Base-by-base conservation (phyloP, 2,113 vertebrate genomes). In the Progne subis region DNA sequence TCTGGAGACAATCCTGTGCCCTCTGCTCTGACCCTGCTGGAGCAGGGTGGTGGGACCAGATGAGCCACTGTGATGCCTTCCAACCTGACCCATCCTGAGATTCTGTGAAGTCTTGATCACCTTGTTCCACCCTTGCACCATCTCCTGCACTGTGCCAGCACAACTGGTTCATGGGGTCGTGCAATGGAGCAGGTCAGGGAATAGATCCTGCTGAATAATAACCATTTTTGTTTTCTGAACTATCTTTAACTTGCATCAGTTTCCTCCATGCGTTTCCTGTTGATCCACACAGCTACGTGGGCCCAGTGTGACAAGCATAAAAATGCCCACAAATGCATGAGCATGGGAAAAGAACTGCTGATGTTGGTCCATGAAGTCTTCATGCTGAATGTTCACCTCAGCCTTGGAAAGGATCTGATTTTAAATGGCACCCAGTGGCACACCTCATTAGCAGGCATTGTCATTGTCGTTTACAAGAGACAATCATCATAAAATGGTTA, bases 261-360 rank as follows among this genome's bases (percentile, higher is more conserved):
- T 95, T 95, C 90, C 88, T 74, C 71, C 57, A 49, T 55, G 56
- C 41, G 20, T 90, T 95, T 88, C 90, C 88, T 90, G 55, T 39
- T 32, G 29, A 60, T 52, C 56, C 64, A 34, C 72, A 50, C 15
- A 43, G 29, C 47, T 81, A 63, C 1, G 0, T 0, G 3, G 23
- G 53, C 46, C 70, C 59, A 16, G 12, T 5, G 39, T 55, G 68
- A 71, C 79, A 86, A 77, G 71, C 46, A 88, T 49, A 61, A 85
- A 34, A 46, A 75, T 43, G 50, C 43, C 74, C 47, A 53, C 55
- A 86, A 68, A 53, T 59, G 32, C 50, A 70, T 32, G 37, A 91
- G 17, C 8, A 5, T 39, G 28, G 52, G 2, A 25, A 64, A 90
- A 90, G 26, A 56, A 14, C 47, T 92, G 46, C 47, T 83, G 52